Conservation (phyloP, 2,113 vertebrate species). For the Ranitomeya imitator region DNA sequence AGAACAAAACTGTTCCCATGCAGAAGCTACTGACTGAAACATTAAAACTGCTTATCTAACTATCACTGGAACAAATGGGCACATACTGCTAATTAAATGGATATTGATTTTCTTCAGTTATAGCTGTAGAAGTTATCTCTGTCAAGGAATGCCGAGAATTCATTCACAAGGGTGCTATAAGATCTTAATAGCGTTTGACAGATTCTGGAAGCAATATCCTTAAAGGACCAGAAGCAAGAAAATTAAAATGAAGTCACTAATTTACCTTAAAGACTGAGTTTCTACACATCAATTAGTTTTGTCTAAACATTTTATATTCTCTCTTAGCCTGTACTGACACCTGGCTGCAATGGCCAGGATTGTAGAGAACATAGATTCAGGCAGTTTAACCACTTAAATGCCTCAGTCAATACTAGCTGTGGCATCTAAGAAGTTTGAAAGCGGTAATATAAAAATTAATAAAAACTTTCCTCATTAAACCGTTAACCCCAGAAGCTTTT, state of each 20-base stretch:
- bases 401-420: too few relatives aligned
- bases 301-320: too few relatives aligned
- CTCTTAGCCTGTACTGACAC: too few relatives aligned
- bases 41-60: slow-evolving; percentile 61
- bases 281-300: too few relatives aligned
- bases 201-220: background rate
- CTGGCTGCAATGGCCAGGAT: too few relatives aligned
- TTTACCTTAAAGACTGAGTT: background rate
- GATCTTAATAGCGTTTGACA: slow-evolving; percentile 42
- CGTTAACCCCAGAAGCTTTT: too few relatives aligned
- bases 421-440: too few relatives aligned
- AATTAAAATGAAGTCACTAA: background rate
- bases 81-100: slow-evolving; percentile 45
- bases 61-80: slow-evolving; percentile 45
- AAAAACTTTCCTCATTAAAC: too few relatives aligned
- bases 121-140: slow-evolving; percentile 44
- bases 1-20: slow-evolving; percentile 79
- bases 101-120: slow-evolving; percentile 50
- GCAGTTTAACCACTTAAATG: too few relatives aligned
- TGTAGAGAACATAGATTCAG: too few relatives aligned
- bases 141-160: slow-evolving; percentile 32
- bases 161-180: slow-evolving; percentile 21
- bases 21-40: slow-evolving; percentile 78
- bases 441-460: too few relatives aligned
- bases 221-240: background rate